Evolutionary conservation across 1,140 invertebrate genomes (phyloP), one percentile per base, ranked within the genome.

Genomic region (Neomicropteryx cornuta): DNA sequence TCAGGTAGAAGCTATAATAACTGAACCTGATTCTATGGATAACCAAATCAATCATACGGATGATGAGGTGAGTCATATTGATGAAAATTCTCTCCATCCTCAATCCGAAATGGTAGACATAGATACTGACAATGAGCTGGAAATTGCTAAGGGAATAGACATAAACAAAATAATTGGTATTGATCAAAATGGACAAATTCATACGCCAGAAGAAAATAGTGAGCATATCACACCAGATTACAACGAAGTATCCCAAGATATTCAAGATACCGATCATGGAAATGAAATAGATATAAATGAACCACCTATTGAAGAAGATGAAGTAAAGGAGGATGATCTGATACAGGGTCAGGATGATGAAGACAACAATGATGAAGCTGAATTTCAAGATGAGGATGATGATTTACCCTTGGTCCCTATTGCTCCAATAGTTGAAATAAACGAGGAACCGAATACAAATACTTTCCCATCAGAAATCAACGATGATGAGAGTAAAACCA

Each of bases 1-100:
- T 36, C 64, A 66, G 54, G 66, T 68, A 18, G 66, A 68, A 48
- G 47, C 64, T 31, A 67, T 68, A 35, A 40, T 68, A 21, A 58
- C 62, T 1, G 66, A 66, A 40, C 62, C 64, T 1, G 60, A 64
- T 41, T n/a, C n/a, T n/a, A n/a, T n/a, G n/a, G n/a, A n/a, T n/a
- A 51, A 42, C 8, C 61, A 51, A 48, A 50, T 39, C 14, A 18
- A 58, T 34, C 51, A 55, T 27, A 42, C 46, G 6, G 42, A 47
- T 18, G 47, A 51, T 13, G 58, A 60, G 1, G 59, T n/a, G n/a
- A n/a, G n/a, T n/a, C n/a, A n/a, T n/a, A n/a, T n/a, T 17, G 6
- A 38, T 6, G 36, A 28, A 6, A 39, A 31, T 19, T 21, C 39
- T 22, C 32, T 10, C 14, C 33, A 35, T 23, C 33, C 34, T 18